phyloP scores from a whole-genome alignment of 2,797 vertebrate species.

The Pangasius krempfi region DNA sequence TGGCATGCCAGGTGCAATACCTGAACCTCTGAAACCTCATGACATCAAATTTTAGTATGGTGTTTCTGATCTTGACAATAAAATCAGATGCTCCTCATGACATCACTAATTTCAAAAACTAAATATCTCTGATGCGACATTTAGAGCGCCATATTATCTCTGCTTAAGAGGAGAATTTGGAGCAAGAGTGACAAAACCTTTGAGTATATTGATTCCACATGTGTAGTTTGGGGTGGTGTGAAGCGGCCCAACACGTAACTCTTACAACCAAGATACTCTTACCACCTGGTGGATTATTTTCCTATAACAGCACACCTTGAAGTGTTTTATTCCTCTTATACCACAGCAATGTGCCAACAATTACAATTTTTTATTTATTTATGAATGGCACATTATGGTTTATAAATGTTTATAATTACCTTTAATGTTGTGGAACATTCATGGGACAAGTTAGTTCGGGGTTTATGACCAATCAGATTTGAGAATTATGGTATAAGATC shows the following conservation, averaged over 20 bases:
- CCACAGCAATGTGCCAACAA: background rate
- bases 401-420: background rate
- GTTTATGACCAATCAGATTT: background rate
- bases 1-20: background rate
- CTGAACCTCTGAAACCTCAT: background rate
- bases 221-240: background rate
- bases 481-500: background rate
- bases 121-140: slow-evolving; percentile 44
- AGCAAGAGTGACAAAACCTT: slow-evolving; percentile 8
- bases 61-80: background rate
- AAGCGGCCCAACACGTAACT: background rate
- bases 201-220: slow-evolving; percentile 21
- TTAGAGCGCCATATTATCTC: slow-evolving; percentile 11
- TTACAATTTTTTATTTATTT: background rate
- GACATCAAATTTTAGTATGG: background rate
- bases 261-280: background rate
- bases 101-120: slow-evolving; percentile 39
- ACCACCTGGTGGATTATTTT: background rate
- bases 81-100: background rate
- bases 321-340: background rate
- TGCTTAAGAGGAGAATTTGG: slow-evolving; percentile 11
- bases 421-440: background rate
- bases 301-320: background rate
- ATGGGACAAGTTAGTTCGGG: background rate
- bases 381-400: too few species aligned